Conservation (phyloP, 2,888 invertebrate species). For the Anthophora plumipes region DNA sequence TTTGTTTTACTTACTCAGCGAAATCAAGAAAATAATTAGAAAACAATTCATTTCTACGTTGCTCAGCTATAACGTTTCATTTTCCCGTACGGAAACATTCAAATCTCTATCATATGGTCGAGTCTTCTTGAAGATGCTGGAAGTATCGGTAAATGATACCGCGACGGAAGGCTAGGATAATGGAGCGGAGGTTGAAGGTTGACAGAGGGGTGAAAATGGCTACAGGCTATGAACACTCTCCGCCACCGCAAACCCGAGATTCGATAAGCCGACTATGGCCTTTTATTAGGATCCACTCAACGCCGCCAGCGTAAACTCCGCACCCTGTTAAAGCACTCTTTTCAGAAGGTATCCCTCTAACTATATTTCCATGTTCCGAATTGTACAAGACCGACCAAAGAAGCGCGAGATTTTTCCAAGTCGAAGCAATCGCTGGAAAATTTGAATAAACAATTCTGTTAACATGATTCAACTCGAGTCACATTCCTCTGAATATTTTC, state of each 20-base stretch:
- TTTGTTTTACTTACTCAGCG: too few species aligned
- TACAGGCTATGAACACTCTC: slow-evolving; percentile 71
- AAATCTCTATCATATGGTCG: neutral
- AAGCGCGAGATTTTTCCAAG: neutral
- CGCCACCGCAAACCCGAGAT: slow-evolving; percentile 76
- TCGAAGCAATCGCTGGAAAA: neutral
- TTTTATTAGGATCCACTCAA: slow-evolving; percentile 77
- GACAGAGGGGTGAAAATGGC: slow-evolving; percentile 72
- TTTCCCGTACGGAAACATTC: neutral
- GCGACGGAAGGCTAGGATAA: slow-evolving; percentile 62
- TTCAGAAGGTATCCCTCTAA: slow-evolving; percentile 34
- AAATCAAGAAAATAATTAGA: too few species aligned
- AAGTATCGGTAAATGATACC: slow-evolving; percentile 58
- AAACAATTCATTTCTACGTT: neutral
- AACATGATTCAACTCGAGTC: neutral
- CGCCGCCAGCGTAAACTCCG: slow-evolving; percentile 52
- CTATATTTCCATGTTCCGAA: slow-evolving; percentile 42
- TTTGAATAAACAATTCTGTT: neutral
- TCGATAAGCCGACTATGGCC: slow-evolving; percentile 77
- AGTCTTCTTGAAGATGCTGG: slow-evolving; percentile 32
- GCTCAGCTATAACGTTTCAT: neutral
- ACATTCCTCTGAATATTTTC: neutral
- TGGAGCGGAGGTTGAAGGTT: slow-evolving; percentile 65
- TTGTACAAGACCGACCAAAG: neutral
- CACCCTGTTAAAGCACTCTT: slow-evolving; percentile 48